These are phyloP conservation scores for Zaprionus lachaisei DNA, from an alignment of 1,140 invertebrate species.

Conservation along the genomic window DNA sequence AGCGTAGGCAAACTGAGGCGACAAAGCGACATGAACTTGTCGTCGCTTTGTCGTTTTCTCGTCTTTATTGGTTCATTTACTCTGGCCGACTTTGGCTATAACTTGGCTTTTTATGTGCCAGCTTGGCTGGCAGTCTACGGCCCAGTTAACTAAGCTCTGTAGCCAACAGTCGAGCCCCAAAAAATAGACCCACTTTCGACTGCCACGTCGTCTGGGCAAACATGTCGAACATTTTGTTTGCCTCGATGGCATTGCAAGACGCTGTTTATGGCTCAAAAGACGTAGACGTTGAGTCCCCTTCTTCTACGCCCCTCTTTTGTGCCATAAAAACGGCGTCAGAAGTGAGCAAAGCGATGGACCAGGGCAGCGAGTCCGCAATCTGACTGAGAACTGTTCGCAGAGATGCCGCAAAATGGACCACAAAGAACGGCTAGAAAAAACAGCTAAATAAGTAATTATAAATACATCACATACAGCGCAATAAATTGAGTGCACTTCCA, in stretches of 20 bases:
- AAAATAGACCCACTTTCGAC: constrained; percentile 47
- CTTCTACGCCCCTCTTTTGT: constrained; percentile 8
- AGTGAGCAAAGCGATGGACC: constrained; percentile 45
- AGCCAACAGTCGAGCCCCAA: not conserved
- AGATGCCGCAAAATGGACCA: constrained; percentile 35
- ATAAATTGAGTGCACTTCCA: not conserved
- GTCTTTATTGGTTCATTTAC: constrained; percentile 67
- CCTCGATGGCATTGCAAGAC: constrained; percentile 52
- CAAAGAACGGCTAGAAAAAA: constrained; percentile 38
- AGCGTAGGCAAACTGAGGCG: not conserved
- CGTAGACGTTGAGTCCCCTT: constrained; percentile 6
- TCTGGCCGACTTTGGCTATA: constrained; percentile 52
- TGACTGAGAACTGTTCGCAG: constrained; percentile 28
- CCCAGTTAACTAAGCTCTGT: constrained; percentile 62
- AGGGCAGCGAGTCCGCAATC: constrained; percentile 31
- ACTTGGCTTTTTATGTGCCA: constrained; percentile 70
- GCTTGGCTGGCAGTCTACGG: constrained; percentile 55
- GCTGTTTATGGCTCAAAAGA: constrained; percentile 57
- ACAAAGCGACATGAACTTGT: constrained; percentile 54
- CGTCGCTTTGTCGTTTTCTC: constrained; percentile 37
- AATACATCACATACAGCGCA: not conserved
- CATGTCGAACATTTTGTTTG: constrained; percentile 76
- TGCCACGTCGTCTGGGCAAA: constrained; percentile 67
- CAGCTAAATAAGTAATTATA: constrained; percentile 41
- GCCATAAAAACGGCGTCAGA: constrained; percentile 59